Evolutionary conservation across 2,888 invertebrate genomes (phyloP).

Genomic region (Trichopria drosophilae): DNA sequence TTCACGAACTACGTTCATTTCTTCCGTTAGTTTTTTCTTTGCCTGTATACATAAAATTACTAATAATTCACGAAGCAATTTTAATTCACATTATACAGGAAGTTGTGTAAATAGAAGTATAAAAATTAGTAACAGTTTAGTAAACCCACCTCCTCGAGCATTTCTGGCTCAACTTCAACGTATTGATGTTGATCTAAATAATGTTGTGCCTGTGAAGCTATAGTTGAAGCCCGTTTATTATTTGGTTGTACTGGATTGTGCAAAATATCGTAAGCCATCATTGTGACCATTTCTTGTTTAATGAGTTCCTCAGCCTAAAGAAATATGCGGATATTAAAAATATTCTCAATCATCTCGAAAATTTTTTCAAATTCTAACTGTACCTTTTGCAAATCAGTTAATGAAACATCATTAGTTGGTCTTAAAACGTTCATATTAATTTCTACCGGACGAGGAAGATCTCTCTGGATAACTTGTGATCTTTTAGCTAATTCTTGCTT

Average conservation of each 20-base stretch:
- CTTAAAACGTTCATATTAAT: conserved; percentile 83
- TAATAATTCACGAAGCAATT: conserved; percentile 5
- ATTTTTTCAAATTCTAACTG: background rate
- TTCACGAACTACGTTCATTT: conserved; percentile 87
- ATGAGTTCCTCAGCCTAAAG: conserved; percentile 88
- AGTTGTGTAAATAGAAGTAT: background rate
- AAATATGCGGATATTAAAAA: conserved; percentile 6
- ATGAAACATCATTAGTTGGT: conserved; percentile 73
- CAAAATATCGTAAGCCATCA: conserved; percentile 88
- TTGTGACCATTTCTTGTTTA: conserved; percentile 93
- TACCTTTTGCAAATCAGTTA: conserved; percentile 82
- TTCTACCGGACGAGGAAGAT: conserved; percentile 75
- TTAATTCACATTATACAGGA: conserved; percentile 1
- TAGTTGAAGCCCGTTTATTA: conserved; percentile 62
- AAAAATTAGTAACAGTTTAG: conserved; percentile 3
- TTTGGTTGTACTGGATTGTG: conserved; percentile 70
- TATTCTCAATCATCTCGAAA: background rate
- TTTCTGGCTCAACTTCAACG: conserved; percentile 70
- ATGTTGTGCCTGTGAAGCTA: conserved; percentile 69
- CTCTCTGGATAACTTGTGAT: conserved; percentile 84
- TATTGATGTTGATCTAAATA: conserved; percentile 89
- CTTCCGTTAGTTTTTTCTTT: conserved; percentile 69
- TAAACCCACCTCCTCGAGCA: conserved; percentile 62
- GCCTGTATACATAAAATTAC: conserved; percentile 58
- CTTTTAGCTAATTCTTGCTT: conserved; percentile 73